Evolutionary conservation across 2,797 vertebrate species (phyloP).

Genomic region (Loriculus beryllinus): DNA sequence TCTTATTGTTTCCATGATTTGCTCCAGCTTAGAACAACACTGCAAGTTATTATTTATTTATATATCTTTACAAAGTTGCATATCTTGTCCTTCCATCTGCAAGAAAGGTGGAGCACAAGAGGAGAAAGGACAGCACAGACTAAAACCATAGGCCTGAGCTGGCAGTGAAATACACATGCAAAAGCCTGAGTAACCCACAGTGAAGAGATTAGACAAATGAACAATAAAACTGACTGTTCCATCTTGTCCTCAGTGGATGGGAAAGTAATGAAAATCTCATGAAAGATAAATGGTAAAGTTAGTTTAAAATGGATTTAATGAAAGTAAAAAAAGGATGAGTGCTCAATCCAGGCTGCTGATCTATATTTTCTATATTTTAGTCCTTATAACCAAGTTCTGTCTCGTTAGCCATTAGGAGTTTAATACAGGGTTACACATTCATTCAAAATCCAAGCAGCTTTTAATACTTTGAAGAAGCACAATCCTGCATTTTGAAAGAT

Average conservation of each 20-base stretch:
- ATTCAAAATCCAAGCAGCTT: slow-evolving; percentile 21
- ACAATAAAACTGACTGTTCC: slow-evolving; percentile 47
- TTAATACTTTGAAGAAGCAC: slow-evolving; percentile 30
- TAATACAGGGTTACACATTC: neutral
- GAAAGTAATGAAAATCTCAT: slow-evolving; percentile 61
- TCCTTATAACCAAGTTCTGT: slow-evolving; percentile 21
- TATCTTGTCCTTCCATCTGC: slow-evolving; percentile 9
- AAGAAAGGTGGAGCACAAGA: neutral
- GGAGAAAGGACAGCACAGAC: neutral
- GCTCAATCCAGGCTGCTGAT: slow-evolving; percentile 16
- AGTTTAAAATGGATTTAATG: slow-evolving; percentile 54
- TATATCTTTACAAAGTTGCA: neutral
- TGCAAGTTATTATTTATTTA: neutral
- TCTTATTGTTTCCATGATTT: neutral
- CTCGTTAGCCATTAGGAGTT: slow-evolving; percentile 1
- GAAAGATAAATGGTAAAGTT: slow-evolving; percentile 61
- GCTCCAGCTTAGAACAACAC: neutral
- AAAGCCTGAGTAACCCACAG: slow-evolving; percentile 15
- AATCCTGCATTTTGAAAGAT: slow-evolving; percentile 46
- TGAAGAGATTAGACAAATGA: slow-evolving; percentile 57
- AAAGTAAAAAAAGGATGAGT: slow-evolving; percentile 21
- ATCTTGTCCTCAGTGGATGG: slow-evolving; percentile 8
- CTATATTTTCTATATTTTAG: slow-evolving; percentile 42
- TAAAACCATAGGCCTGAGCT: neutral
- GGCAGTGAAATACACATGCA: slow-evolving; percentile 9